phyloP scores from a whole-genome alignment of 1,140 invertebrate species.

The Elymnias hypermnestra region DNA sequence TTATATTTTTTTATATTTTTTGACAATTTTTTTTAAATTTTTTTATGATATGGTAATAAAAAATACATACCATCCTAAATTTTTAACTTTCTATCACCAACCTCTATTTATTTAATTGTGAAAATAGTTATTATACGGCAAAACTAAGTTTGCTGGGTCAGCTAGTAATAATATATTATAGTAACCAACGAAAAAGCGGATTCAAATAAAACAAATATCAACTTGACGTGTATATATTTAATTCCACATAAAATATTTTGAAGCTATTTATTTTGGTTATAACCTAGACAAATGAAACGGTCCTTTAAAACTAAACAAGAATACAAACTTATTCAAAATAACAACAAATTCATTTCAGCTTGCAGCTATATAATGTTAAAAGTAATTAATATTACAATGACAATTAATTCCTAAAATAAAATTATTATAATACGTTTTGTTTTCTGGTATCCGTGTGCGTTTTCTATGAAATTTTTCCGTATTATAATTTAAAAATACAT shows the following conservation, averaged over 20 bases:
- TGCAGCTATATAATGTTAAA: slow-evolving; percentile 32
- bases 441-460: background rate
- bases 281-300: slow-evolving; percentile 45
- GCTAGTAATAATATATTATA: no score
- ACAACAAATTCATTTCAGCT: slow-evolving; percentile 37
- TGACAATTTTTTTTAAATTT: no score
- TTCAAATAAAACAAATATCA: slow-evolving; percentile 26
- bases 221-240: slow-evolving; percentile 59
- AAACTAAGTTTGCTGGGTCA: no score
- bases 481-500: slow-evolving; percentile 3
- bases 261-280: slow-evolving; percentile 51
- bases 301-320: slow-evolving; percentile 38
- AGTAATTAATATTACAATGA: no score
- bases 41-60: no score
- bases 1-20: no score
- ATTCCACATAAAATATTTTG: slow-evolving; percentile 59
- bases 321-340: slow-evolving; percentile 30
- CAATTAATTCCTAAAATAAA: background rate
- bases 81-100: no score
- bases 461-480: slow-evolving; percentile 1
- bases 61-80: no score
- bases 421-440: background rate
- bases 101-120: no score
- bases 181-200: no score
- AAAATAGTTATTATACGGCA: no score